Evolutionary conservation across 1,140 invertebrate genomes (phyloP).

Genomic region (Lysiphlebus fabarum): DNA sequence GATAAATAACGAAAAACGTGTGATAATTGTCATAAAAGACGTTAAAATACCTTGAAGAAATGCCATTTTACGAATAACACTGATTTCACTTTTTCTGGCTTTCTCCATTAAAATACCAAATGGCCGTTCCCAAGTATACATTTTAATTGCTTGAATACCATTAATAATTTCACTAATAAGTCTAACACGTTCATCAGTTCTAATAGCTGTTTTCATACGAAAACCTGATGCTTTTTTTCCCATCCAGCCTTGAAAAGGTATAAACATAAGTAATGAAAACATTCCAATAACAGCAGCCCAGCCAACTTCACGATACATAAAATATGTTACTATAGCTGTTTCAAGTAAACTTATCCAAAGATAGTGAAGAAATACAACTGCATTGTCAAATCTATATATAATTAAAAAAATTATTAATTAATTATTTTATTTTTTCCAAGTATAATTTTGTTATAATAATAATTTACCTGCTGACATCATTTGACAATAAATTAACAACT

Average conservation of each 20-base stretch:
- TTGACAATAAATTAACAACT: constrained; percentile 84
- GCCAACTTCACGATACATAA: constrained; percentile 74
- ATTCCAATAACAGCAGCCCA: constrained; percentile 74
- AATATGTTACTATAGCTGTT: constrained; percentile 68
- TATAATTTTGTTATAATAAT: no score
- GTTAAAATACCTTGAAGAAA: constrained; percentile 67
- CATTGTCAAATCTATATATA: constrained; percentile 66
- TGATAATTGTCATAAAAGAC: constrained; percentile 68
- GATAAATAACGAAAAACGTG: constrained; percentile 74
- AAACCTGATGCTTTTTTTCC: constrained; percentile 64
- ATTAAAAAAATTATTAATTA: no score
- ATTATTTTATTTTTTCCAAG: no score
- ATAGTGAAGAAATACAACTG: constrained; percentile 65
- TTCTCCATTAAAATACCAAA: constrained; percentile 67
- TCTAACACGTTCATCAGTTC: constrained; percentile 79
- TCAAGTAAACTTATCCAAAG: constrained; percentile 74
- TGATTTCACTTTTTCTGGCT: constrained; percentile 62
- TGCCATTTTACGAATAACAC: constrained; percentile 64
- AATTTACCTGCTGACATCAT: constrained; percentile 67
- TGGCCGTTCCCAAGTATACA: constrained; percentile 87
- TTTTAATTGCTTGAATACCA: constrained; percentile 82
- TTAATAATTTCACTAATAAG: constrained; percentile 82
- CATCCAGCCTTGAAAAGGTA: constrained; percentile 74
- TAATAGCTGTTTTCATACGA: constrained; percentile 59
- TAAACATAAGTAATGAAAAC: constrained; percentile 72